Base-by-base conservation (phyloP, 2,113 vertebrate species). In the Stigmatopora argus region DNA sequence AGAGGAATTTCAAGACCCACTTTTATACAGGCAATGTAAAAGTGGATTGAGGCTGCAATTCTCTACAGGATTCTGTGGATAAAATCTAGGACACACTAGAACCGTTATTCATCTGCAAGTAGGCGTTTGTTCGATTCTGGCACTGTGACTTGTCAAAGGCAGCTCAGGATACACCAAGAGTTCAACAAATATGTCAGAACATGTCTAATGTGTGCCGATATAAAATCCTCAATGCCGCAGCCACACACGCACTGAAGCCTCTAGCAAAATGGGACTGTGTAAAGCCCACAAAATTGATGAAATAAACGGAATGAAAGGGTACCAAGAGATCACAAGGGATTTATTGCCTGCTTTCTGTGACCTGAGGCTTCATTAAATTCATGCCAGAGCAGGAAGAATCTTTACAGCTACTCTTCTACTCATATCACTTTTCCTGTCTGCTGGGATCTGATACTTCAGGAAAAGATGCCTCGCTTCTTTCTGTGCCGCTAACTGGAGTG, bases 311-410 rank as follows among this genome's bases (percentile, higher is more conserved):
- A 73, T 78, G 70, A 81, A 83, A 63, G 67, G 70, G 51, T 19
- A 53, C 26, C 48, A 10, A 5, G 64, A 73, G 69, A 72, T 35
- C 34, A 70, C 47, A 52, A 56, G 62, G 69, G 67, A 74, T 75
- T 78, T 71, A 75, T 74, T 67, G 74, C 55, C 68, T 72, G 72
- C 69, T 56, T 73, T 82, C 62, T 59, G 69, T 70, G 77, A 81
- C 83, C 78, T 0, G 75, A 74, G 75, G 80, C 70, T 57, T 79
- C 73, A 62, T 74, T 77, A 71, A 78, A 86, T 80, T 80, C 79
- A 62, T 84, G 84, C 79, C 51, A 5, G 74, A 78, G 84, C 84
- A 85, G 77, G 81, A 83, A 69, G 31, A 57, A 34, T 63, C 75
- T 72, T 82, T 51, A 62, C 57, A 17, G 76, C 75, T 34, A 69